These are phyloP conservation scores for Drosophila gunungcola DNA, from an alignment of 1,140 invertebrate genomes.

Conservation along the genomic window DNA sequence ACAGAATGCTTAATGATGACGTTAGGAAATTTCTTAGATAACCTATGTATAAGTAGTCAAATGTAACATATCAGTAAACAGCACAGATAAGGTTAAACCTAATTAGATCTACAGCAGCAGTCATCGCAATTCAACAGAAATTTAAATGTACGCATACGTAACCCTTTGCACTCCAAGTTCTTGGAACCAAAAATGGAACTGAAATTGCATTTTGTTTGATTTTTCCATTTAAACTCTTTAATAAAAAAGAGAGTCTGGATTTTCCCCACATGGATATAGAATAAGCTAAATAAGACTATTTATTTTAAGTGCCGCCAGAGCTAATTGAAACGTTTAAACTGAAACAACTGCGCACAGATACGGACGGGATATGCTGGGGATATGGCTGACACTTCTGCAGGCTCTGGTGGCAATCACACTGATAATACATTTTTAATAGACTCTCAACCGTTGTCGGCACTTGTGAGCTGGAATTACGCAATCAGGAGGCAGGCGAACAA, in stretches of 20 bases:
- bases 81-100: too few relatives aligned
- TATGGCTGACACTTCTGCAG: constrained; percentile 21
- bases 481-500: constrained; percentile 30
- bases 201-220: background rate
- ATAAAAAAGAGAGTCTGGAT: background rate
- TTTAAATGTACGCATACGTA: too few relatives aligned
- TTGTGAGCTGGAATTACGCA: constrained; percentile 63
- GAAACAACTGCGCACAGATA: constrained; percentile 31
- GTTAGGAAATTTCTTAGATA: too few relatives aligned
- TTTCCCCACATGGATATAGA: background rate
- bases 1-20: too few relatives aligned
- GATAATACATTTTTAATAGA: constrained; percentile 70
- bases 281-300: constrained; percentile 1
- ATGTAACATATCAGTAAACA: too few relatives aligned
- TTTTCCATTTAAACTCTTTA: background rate
- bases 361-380: background rate
- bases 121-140: too few relatives aligned
- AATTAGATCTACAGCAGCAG: too few relatives aligned
- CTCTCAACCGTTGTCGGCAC: constrained; percentile 57
- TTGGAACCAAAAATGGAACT: too few relatives aligned
- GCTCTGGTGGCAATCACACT: constrained; percentile 40
- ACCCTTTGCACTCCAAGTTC: too few relatives aligned
- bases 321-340: constrained; percentile 49
- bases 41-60: too few relatives aligned
- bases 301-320: constrained; percentile 2